Base-by-base conservation (phyloP, 2,113 vertebrate species). In the Cololabis saira region DNA sequence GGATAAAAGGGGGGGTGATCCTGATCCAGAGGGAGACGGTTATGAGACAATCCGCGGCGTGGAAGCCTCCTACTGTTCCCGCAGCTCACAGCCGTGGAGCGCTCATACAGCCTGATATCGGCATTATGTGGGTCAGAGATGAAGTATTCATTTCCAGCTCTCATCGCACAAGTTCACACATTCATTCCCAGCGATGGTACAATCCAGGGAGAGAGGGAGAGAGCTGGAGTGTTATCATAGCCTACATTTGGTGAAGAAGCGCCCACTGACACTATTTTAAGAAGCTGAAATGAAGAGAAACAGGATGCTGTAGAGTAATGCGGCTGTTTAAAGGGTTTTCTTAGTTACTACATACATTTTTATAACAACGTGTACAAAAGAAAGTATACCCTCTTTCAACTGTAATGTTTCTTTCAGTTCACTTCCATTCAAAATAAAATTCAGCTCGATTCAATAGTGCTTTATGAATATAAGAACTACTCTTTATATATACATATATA, bases 71-170 rank as follows among this genome's bases (percentile, higher is more conserved):
- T 16, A 24, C 77, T 13, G 56, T 63, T 50, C 57, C 58, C 45
- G 24, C 50, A 50, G 47, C 50, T 15, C 61, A 12, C 33, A 27
- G 69, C 47, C 51, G 55, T 0, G 9, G 53, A 52, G 78, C 68
- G 50, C 45, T 72, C 5, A 59, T 43, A 18, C 30, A 70, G 69
- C 66, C 70, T 50, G n/a, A 73, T 71, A 57, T 57, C 83, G 81
- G 74, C 82, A 68, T 74, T 82, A 90, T 84, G 78, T 90, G 90
- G 90, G 86, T 88, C 90, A 88, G 3, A 15, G 72, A 88, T 84
- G 81, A 86, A 85, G 70, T 49, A 81, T 88, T 85, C 57, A 81
- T 85, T 78, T 70, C 15, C 65, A 9, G 67, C 62, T 84, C 74
- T 74, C 63, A 61, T 52, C 64, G 48, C 78, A 47, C 69, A 51